Conservation (phyloP, 2,797 vertebrate species). For the Cryptoprocta ferox region DNA sequence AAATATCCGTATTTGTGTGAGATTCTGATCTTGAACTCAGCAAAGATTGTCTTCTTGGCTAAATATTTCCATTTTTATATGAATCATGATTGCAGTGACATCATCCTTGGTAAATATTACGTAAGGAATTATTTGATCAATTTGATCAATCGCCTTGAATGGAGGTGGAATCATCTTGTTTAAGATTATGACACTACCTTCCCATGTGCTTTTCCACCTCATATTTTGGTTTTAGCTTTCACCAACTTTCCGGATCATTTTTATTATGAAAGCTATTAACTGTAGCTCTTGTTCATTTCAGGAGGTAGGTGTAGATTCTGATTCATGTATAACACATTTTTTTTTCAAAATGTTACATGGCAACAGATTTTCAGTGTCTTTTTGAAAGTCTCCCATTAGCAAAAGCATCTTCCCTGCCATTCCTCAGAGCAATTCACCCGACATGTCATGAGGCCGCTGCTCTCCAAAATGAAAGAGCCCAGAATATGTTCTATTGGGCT, state of each 20-base stretch:
- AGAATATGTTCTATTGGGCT: background rate
- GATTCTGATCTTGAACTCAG: background rate
- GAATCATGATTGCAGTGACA: background rate
- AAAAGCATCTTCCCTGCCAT: background rate
- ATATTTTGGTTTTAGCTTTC: background rate
- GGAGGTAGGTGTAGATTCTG: background rate
- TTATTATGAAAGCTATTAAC: constrained; percentile 33
- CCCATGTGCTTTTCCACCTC: background rate
- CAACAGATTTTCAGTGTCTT: constrained; percentile 28
- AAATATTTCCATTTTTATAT: constrained; percentile 21
- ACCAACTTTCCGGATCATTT: background rate
- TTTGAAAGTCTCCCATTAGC: constrained; percentile 23
- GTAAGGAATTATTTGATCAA: background rate
- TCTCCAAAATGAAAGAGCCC: background rate
- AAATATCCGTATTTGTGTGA: background rate
- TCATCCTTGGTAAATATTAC: background rate
- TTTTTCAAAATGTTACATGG: background rate
- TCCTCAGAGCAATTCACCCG: background rate
- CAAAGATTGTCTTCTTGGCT: background rate
- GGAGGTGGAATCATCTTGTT: background rate
- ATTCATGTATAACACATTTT: background rate
- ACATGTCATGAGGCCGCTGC: background rate
- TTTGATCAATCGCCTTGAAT: background rate
- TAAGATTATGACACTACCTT: background rate
- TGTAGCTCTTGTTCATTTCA: constrained; percentile 46